phyloP scores from a whole-genome alignment of 2,797 vertebrate genomes.

The Alca torda region DNA sequence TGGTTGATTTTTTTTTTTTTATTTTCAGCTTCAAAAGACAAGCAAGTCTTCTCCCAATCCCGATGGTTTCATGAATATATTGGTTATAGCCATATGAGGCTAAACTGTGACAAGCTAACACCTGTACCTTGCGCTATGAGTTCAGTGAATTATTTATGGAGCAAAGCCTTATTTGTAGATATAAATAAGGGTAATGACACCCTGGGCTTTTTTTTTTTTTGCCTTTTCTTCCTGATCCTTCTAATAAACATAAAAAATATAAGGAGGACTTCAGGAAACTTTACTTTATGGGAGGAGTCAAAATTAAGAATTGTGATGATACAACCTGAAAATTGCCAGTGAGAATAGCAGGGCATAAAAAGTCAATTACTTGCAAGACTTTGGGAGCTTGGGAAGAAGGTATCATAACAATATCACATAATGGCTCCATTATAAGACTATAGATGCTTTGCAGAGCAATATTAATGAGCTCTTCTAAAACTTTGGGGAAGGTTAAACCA shows the following conservation, averaged over 20 bases:
- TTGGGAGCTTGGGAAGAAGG: background rate
- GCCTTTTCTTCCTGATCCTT: background rate
- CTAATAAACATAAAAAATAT: background rate
- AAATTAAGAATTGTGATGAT: background rate
- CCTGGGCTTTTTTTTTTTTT: background rate
- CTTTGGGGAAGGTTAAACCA: background rate
- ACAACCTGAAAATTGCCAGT: background rate
- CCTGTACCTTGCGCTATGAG: background rate
- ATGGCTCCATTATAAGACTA: background rate
- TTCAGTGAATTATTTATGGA: background rate
- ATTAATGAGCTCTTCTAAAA: constrained; percentile 4
- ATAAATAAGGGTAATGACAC: background rate
- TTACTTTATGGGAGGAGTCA: background rate
- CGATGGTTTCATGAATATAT: background rate
- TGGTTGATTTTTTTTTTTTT: background rate
- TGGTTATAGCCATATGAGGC: background rate
- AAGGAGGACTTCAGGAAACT: background rate
- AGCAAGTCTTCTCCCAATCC: background rate
- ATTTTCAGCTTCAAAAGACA: background rate
- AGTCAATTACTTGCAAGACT: background rate
- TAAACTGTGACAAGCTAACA: background rate
- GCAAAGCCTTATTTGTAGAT: background rate
- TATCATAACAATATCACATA: background rate
- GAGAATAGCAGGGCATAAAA: background rate
- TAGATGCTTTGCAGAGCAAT: background rate